Evolutionary conservation across 1,140 invertebrate species (phyloP), one percentile per base, ranked within the genome.

Genomic region (Pantala flavescens): DNA sequence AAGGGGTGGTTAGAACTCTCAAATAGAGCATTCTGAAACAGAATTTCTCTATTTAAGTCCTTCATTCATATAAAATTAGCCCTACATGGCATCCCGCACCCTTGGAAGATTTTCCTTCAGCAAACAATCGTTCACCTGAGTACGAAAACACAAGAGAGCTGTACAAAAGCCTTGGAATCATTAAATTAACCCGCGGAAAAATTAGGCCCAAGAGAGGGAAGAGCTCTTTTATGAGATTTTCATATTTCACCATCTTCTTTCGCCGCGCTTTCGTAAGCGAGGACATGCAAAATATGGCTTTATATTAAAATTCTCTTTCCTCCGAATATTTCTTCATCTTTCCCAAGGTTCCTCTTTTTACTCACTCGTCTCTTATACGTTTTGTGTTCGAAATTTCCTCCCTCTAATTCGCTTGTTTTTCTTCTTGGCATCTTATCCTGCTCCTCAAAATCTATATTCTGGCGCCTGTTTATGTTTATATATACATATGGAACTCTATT

Each of bases 181-280:
- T 63, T 63, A 63, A 63, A 63, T 63, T 63, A 63, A 63, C 49
- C 49, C 49, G 49, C 49, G n/a, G 49, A 63, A 63, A 63, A 63
- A 63, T 63, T 63, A 63, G 14, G 12, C 49, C 49, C 49, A 7
- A 21, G n/a, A 63, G 49, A 63, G 49, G 9, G 28, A 9, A 36
- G 9, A 36, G 28, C 49, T 21, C n/a, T 21, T 63, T 63, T 63
- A 63, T 63, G 49, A 63, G 49, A 21, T 21, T 63, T 63, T 63
- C 49, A 63, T 63, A 63, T 63, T 63, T 63, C n/a, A 63, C 49
- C 49, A 63, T 63, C 49, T 63, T 63, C 28, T 63, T 49, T 49
- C 1, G 49, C 49, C n/a, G 12, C 49, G 49, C n/a, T 3, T 63
- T 63, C 12, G 14, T 14, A 19, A 16, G 49, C 49, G 49, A 63